Evolutionary conservation across 2,888 invertebrate genomes (phyloP).

Genomic region (Lepidocyrtoides sp.): DNA sequence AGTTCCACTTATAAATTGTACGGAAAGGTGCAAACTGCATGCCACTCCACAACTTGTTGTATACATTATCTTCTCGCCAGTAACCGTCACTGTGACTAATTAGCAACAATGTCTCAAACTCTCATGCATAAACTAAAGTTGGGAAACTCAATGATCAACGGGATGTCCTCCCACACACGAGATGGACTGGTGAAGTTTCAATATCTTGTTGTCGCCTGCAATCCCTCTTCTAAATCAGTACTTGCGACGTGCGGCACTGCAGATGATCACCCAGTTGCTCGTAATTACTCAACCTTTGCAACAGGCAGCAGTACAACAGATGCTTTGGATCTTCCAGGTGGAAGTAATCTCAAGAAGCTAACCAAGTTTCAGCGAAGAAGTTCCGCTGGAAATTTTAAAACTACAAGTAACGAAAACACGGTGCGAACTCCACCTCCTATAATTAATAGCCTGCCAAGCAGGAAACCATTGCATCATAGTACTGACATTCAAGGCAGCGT

Average conservation of each 20-base stretch:
- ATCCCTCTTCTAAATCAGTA: not conserved
- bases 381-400: constrained; percentile 43
- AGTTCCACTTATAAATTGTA: too few species aligned
- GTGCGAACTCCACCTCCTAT: constrained; percentile 75
- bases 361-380: constrained; percentile 11
- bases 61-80: not conserved
- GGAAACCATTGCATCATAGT: constrained; percentile 78
- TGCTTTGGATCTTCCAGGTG: not conserved
- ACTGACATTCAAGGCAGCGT: constrained; percentile 53
- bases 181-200: constrained; percentile 45
- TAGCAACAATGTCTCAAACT: constrained; percentile 27
- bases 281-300: constrained; percentile 42
- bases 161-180: constrained; percentile 8
- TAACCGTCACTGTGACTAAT: not conserved
- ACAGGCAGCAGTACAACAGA: not conserved
- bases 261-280: not conserved
- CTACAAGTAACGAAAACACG: not conserved
- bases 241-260: not conserved
- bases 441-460: constrained; percentile 75
- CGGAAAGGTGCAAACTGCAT: not conserved
- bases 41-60: too few species aligned
- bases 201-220: not conserved
- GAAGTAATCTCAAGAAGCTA: not conserved
- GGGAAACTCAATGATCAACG: constrained; percentile 40
- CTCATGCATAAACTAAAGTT: constrained; percentile 64